A percentile compares a stretch with the other conserved stretches of the same genome.
phyloP scores from a whole-genome alignment of 2,113 vertebrate genomes.

The Channa argus region DNA sequence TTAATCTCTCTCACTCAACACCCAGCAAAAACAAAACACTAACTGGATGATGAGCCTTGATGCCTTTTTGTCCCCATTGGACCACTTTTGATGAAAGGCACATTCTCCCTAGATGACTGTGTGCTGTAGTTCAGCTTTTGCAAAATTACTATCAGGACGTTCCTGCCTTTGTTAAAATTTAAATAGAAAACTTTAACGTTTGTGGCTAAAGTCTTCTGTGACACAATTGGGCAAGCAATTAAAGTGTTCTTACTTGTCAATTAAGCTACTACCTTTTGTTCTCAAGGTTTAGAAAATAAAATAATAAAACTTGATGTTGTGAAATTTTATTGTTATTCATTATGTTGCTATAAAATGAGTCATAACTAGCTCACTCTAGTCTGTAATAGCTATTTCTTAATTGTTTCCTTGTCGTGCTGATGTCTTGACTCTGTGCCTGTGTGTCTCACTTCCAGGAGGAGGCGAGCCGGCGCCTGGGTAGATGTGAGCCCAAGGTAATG shows the following conservation, averaged over 20 bases:
- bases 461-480: slow-evolving; percentile 84
- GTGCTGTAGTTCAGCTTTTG: neutral
- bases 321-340: no score
- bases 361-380: neutral
- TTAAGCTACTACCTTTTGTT: no score
- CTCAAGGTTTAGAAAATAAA: slow-evolving; percentile 3
- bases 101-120: slow-evolving; percentile 2
- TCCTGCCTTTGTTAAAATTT: neutral
- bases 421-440: slow-evolving; percentile 29
- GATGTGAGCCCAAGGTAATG: slow-evolving; percentile 88
- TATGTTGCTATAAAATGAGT: neutral
- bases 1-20: neutral
- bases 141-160: slow-evolving; percentile 2
- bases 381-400: neutral
- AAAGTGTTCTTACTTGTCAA: neutral
- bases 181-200: neutral
- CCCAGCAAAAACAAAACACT: slow-evolving; percentile 1
- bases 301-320: neutral
- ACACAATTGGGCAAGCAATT: neutral
- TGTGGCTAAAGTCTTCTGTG: neutral
- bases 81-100: slow-evolving; percentile 24
- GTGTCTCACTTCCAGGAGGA: slow-evolving; percentile 76
- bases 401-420: slow-evolving; percentile 14
- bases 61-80: slow-evolving; percentile 28
- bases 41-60: slow-evolving; percentile 13